phyloP scores from a whole-genome alignment of 2,888 invertebrate genomes.

The Liposcelis brunnea region DNA sequence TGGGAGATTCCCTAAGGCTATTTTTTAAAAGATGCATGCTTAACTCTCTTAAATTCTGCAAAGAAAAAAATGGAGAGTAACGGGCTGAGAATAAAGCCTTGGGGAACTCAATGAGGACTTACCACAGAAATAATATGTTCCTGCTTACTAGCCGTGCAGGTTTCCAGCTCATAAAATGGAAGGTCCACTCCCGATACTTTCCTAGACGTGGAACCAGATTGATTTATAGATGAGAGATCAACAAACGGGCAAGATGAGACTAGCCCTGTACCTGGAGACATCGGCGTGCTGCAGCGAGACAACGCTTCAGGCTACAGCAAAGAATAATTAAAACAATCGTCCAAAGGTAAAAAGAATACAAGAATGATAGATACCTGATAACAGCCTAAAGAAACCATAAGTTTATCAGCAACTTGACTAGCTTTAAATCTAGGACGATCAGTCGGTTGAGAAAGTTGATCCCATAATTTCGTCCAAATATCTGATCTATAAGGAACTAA shows the following conservation, averaged over 20 bases:
- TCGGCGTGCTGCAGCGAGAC: conserved; percentile 67
- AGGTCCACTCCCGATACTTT: conserved; percentile 24
- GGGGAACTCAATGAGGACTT: conserved; percentile 20
- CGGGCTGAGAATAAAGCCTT: not conserved
- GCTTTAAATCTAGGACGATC: conserved; percentile 46
- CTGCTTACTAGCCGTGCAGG: conserved; percentile 73
- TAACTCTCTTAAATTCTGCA: conserved; percentile 64
- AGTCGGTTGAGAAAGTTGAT: conserved; percentile 20
- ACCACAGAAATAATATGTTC: conserved; percentile 77
- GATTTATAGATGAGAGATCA: not conserved
- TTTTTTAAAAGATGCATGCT: conserved; percentile 61
- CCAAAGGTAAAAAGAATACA: conserved; percentile 2
- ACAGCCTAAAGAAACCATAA: conserved; percentile 62
- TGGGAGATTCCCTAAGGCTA: conserved; percentile 30
- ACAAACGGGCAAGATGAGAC: conserved; percentile 14
- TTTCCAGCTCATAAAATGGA: conserved; percentile 68
- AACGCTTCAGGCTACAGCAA: conserved; percentile 56
- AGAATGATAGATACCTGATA: conserved; percentile 40
- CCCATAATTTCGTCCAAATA: conserved; percentile 70
- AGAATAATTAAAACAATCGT: not conserved
- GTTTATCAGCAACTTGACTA: conserved; percentile 54
- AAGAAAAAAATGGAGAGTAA: no score
- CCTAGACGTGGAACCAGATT: conserved; percentile 11
- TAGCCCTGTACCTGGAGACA: conserved; percentile 51
- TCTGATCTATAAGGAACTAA: conserved; percentile 66